Evolutionary conservation across 1,140 invertebrate species (phyloP).

Genomic region (Drosophila navojoa): DNA sequence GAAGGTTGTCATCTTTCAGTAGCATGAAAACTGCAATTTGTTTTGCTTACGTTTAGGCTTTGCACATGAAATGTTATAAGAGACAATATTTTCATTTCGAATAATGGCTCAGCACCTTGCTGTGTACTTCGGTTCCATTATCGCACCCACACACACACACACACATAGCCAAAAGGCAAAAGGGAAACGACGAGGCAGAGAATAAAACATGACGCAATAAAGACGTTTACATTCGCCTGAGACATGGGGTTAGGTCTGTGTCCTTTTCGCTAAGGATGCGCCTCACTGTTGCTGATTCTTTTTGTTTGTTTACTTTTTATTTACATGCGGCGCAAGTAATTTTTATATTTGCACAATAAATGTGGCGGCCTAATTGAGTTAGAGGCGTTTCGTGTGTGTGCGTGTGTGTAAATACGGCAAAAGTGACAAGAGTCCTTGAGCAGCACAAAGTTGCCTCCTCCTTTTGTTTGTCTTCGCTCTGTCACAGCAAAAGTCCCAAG

Average conservation of each 20-base stretch:
- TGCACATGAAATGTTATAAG: background rate
- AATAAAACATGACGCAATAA: conserved; percentile 17
- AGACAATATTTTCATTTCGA: background rate
- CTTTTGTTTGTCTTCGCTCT: conserved; percentile 8
- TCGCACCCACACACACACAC: background rate
- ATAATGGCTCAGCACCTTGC: background rate
- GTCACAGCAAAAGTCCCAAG: conserved; percentile 19
- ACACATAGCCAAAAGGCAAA: conserved; percentile 3
- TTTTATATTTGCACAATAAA: conserved; percentile 45
- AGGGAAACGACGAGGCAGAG: background rate
- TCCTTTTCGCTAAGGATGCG: conserved; percentile 6
- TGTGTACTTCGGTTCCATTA: conserved; percentile 10
- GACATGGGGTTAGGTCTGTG: conserved; percentile 1
- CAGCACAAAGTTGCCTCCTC: background rate
- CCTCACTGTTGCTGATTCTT: background rate
- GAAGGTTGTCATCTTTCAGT: background rate
- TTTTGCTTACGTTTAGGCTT: background rate
- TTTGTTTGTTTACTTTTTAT: conserved; percentile 27
- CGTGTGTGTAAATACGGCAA: conserved; percentile 39
- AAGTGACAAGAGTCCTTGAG: conserved; percentile 32
- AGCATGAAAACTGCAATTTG: background rate
- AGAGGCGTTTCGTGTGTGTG: conserved; percentile 43
- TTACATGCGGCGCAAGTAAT: conserved; percentile 39
- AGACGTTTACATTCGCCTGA: conserved; percentile 16
- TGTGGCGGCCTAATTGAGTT: conserved; percentile 42